phyloP scores from a whole-genome alignment of 2,113 vertebrate species.

The Clarias batrachus region DNA sequence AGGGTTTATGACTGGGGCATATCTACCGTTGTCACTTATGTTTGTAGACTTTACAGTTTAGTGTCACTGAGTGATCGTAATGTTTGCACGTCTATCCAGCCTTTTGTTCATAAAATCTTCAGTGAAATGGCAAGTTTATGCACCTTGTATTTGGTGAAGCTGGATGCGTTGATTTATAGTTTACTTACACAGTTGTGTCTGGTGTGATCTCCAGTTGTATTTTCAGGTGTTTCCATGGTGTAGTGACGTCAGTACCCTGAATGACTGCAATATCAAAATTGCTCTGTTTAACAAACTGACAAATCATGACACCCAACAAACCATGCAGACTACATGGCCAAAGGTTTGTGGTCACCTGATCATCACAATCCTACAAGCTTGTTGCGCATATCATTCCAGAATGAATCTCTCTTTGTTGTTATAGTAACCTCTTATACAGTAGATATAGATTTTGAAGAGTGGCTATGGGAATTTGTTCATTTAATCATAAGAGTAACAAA shows the following conservation, averaged over 20 bases:
- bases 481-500: background rate
- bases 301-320: background rate
- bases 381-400: background rate
- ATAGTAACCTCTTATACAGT: background rate
- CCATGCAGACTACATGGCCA: background rate
- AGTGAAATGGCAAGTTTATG: background rate
- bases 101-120: background rate
- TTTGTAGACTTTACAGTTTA: background rate
- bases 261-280: background rate
- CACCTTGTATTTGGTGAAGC: background rate
- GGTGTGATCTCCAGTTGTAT: background rate
- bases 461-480: background rate
- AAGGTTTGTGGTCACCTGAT: background rate
- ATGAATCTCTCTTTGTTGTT: background rate
- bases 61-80: background rate
- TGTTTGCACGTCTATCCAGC: background rate
- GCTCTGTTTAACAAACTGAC: background rate
- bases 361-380: background rate
- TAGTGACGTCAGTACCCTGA: background rate
- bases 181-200: background rate
- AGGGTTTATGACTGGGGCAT: constrained; percentile 16
- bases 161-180: background rate
- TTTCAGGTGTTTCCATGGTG: background rate
- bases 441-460: background rate
- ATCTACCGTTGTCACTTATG: background rate